Base-by-base conservation (phyloP, 2,113 vertebrate species). In the Copsychus sechellarum region DNA sequence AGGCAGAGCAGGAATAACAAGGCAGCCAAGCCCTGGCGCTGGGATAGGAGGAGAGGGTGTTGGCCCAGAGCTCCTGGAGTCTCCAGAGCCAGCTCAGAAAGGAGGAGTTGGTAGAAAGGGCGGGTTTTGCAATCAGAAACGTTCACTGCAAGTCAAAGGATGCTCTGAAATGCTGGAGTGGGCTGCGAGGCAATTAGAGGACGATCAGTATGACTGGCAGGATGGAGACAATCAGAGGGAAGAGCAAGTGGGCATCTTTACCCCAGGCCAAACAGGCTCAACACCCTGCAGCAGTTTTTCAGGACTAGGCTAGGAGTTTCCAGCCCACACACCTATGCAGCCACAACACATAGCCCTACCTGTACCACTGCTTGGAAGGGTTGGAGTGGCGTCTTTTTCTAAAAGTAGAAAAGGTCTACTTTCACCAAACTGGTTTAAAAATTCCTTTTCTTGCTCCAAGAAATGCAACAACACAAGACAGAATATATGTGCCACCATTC, bases 1-100 rank as follows among this genome's bases (percentile, higher is more conserved):
- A 95, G 64, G 53, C 26, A 84, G 54, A 94, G 77, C 82, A 93
- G 71, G 94, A 93, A 83, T 56, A 92, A 78, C 64, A 54, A 66
- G 60, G 82, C 72, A 81, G 42, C 28, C 4, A 2, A 72, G 40
- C 6, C 19, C 36, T 1, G 0, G 53, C 0, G 0, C 40, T 40
- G 28, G 45, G 14, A 58, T 23, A 77, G 31, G 34, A 93, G n/a
- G 23, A 83, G n/a, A 94, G 45, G 51, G 71, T 83, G 83, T 43
- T 83, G 43, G 38, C 54, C 21, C 34, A 93, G 43, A 88, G 45
- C 51, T 83, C 50, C 31, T 61, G 31, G 28, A 87, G 50, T 7
- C 42, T 90, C 36, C 42, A 80, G 62, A 65, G 54, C n/a, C 70
- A 90, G 62, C 65, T 89, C 67, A 72, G 71, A 45, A 82, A 80